These are phyloP conservation scores for Tetragnatha versicolor DNA, from an alignment of 1,140 invertebrate species.

Conservation along the genomic window DNA sequence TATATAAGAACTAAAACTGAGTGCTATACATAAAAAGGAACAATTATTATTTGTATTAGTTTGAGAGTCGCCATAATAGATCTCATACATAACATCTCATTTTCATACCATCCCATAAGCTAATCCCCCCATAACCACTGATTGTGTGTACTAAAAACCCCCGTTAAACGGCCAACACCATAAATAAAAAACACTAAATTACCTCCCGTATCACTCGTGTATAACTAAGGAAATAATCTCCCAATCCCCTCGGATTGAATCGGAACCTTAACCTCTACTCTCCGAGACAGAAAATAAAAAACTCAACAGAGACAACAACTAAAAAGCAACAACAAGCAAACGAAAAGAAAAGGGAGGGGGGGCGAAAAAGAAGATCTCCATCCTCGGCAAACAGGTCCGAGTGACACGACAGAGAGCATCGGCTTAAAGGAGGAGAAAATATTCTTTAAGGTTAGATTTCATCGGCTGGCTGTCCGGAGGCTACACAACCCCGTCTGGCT, in stretches of 20 bases:
- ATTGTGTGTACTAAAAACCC: too few species aligned
- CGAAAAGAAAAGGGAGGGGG: not conserved
- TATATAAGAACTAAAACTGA: too few species aligned
- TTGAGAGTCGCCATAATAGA: too few species aligned
- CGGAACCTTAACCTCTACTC: constrained; percentile 22
- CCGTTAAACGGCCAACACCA: too few species aligned
- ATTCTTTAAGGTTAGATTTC: constrained; percentile 49
- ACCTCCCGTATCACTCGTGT: too few species aligned
- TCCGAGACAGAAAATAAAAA: not conserved
- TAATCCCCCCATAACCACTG: too few species aligned
- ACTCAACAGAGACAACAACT: not conserved
- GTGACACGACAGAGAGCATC: constrained; percentile 9
- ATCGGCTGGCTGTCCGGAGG: constrained; percentile 2
- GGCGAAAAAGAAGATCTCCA: constrained; percentile 18
- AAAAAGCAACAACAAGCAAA: not conserved
- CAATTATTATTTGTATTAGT: too few species aligned
- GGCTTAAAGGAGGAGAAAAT: constrained; percentile 49
- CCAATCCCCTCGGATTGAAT: constrained; percentile 25
- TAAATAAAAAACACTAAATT: too few species aligned
- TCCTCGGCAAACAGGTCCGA: constrained; percentile 33
- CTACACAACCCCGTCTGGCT: constrained; percentile 22
- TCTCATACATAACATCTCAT: too few species aligned
- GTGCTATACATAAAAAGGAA: too few species aligned
- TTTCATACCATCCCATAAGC: too few species aligned
- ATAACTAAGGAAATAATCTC: constrained; percentile 39